Conservation (phyloP, 2,113 vertebrate species). For the Lepidothrix coronata region DNA sequence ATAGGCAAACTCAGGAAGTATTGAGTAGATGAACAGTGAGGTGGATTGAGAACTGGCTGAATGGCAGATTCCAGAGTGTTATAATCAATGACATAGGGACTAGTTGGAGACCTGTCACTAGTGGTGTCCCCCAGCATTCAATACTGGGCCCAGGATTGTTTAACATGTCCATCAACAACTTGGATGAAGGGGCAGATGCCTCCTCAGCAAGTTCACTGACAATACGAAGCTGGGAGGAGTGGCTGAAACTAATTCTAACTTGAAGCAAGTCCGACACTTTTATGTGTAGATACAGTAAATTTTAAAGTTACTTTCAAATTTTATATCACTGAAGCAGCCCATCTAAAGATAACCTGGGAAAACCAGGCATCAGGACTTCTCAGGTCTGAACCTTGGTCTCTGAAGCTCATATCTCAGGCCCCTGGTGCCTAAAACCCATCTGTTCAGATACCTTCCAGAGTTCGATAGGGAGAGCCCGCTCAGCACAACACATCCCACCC, state of each 20-base stretch:
- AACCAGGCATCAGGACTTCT: not conserved
- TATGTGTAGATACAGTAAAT: not conserved
- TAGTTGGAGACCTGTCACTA: not conserved
- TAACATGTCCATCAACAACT: not conserved
- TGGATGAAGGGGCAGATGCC: not conserved
- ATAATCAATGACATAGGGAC: not conserved
- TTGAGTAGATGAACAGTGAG: not conserved
- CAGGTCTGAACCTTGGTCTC: not conserved
- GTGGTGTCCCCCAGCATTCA: not conserved
- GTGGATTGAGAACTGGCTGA: not conserved
- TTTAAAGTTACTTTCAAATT: not conserved
- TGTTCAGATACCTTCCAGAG: not conserved
- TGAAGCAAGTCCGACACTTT: not conserved
- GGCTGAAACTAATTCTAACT: not conserved
- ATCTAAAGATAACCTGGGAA: not conserved
- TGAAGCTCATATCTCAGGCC: not conserved
- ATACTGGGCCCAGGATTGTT: not conserved
- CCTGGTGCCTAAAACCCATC: not conserved
- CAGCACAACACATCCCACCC: accelerated
- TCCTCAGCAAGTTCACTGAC: not conserved
- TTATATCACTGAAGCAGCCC: not conserved
- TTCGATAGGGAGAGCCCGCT: not conserved
- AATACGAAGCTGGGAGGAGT: not conserved
- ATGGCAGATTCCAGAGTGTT: not conserved
- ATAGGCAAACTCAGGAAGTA: not conserved